Base-by-base conservation (phyloP, 2,888 invertebrate species). In the Cephus rjabovi region DNA sequence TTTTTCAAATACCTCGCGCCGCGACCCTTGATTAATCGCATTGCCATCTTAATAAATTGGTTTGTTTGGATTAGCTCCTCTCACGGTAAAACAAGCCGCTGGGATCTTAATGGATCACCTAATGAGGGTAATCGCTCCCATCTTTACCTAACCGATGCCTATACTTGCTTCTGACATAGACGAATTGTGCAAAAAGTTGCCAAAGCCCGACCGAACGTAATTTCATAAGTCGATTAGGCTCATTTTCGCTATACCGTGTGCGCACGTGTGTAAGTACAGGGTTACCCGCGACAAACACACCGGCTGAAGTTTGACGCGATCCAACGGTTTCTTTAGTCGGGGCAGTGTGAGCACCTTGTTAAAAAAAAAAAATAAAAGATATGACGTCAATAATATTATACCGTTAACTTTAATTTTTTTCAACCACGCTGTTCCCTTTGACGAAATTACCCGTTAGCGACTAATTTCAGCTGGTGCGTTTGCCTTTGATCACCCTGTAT, bases 11-110 rank as follows among this genome's bases (percentile, higher is more conserved):
- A 73, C 30, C 31, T 71, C 71, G 31, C 56, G 31, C 73, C 73
- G 31, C 78, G 56, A 23, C 23, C 2, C 56, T 56, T 78, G 77
- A 81, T 79, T 81, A 80, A 84, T 84, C 68, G 76, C 76, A 75
- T 81, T 76, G 76, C 70, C 76, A 76, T 79, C 77, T 79, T 81
- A 79, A 82, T 80, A 82, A 83, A 83, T 83, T 78, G 82, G 78
- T 76, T 79, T 77, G 79, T 74, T 77, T 76, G 78, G 78, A 78
- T 78, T 78, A 78, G 75, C 56, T 35, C 9, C 40, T 12, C 23
- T 9, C 56, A 34, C 69, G 78, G 75, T 75, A 56, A 69, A 78
- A 73, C 78, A 78, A 74, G 37, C 73, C n/a, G 34, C 68, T 70
- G 33, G 78, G 78, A 75, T 78, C 71, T 75, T 78, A 78, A 78